Base-by-base conservation (phyloP, 2,888 invertebrate species). In the Lamproptera curius region DNA sequence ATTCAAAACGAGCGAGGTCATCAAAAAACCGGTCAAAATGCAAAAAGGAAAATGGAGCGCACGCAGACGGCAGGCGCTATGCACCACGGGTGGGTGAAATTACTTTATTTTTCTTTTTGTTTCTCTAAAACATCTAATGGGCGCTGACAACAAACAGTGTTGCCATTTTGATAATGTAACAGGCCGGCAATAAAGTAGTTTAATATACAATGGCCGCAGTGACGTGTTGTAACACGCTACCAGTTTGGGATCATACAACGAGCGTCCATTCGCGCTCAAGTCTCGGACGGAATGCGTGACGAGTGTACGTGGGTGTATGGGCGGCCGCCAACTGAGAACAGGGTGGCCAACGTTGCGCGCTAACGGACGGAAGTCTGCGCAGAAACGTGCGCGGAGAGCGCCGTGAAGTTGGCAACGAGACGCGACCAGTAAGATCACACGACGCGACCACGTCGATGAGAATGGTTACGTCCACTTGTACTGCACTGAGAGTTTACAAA, bases 301-400 rank as follows among this genome's bases (percentile, higher is more conserved):
- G 13, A 13, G 23, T 26, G 16, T 48, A 43, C 38, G 48, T 43
- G 48, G 39, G 48, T 39, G 43, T 39, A 28, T 39, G 39, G 39
- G 34, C 39, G 42, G 16, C 38, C 38, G 48, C 39, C 48, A 43
- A 48, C 48, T 48, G 43, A 48, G 39, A 34, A 23, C 48, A 35
- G 42, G 3, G 14, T 33, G 16, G 39, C 20, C 43, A 48, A 48
- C 48, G 26, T 42, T 14, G 2, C 42, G 42, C 15, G 11, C 26
- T 13, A 17, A 13, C 11, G n/a, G 2, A 2, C 9, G 11, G 31
- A 1, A 13, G 13, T 11, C 4, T 11, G 11, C 4, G n/a, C 31
- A n/a, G 31, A 1, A 13, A 31, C n/a, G n/a, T 11, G 11, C 4
- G n/a, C 31, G 11, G 31, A n/a, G 3, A 31, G 31, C n/a, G 31